Evolutionary conservation across 2,888 invertebrate species (phyloP), one percentile per base, ranked within the genome.

Genomic region (Drosophila pseudotalamancana): DNA sequence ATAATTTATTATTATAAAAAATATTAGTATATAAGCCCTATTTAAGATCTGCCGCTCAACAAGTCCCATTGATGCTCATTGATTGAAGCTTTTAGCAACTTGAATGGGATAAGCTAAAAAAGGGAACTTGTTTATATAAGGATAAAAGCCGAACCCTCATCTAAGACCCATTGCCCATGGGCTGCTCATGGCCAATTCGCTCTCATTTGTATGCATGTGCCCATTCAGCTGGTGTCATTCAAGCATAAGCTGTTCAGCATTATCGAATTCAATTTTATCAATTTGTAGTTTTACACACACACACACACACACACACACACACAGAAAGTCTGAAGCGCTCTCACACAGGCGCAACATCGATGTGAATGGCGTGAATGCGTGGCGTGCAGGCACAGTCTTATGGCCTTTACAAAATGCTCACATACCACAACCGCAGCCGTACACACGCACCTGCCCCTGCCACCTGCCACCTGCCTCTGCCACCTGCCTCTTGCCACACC

Each of bases 361-460:
- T 72, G 57, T 72, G 60, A 68, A 49, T 53, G 42, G 53, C 45
- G 35, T 61, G 18, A 72, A 72, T 66, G 72, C 46, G 56, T 72
- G 37, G 64, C 69, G 53, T 56, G 64, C 70, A 63, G 59, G 32
- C 75, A 69, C n/a, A 55, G 43, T 53, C 43, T 51, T 43, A 14
- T 32, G 50, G 61, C 57, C 40, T 49, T 21, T 56, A 32, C 42
- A 62, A 64, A 70, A 64, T 55, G 29, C 37, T 35, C 50, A 32
- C 29, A 55, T 43, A 57, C 35, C 40, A n/a, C 16, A 37, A 9
- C 43, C 43, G 29, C 43, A 18, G 43, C n/a, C 6, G 27, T n/a
- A 27, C n/a, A 18, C 19, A 18, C 19, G 32, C 14, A 34, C 21
- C 1, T 11, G 18, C 11, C 1, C 21, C 16, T 23, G 2, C 32